phyloP scores from a whole-genome alignment of 2,113 vertebrate genomes.

The Piprites chloris region DNA sequence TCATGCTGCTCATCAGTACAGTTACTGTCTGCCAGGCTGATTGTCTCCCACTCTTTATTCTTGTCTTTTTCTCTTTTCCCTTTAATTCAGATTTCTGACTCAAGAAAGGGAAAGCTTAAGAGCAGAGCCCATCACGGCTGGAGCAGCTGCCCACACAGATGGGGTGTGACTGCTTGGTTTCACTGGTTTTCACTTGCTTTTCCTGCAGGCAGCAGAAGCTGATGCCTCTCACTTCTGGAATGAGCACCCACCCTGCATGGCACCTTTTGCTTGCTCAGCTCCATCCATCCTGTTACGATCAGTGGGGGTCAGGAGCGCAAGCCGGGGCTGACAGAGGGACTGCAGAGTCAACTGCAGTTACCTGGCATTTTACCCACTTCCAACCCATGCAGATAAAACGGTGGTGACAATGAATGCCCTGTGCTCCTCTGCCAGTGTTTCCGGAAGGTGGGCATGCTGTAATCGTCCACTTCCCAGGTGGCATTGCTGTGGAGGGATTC shows the following conservation, averaged over 20 bases:
- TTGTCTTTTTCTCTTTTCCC: neutral
- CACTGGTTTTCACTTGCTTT: neutral
- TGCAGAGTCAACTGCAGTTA: neutral
- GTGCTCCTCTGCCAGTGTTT: fast-evolving
- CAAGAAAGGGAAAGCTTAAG: neutral
- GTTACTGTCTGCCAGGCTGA: neutral
- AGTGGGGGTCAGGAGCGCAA: fast-evolving
- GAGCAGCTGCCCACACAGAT: neutral
- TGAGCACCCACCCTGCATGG: neutral
- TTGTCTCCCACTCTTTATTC: neutral
- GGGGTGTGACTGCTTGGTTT: neutral
- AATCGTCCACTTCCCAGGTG: fast-evolving
- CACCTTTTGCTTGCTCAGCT: neutral
- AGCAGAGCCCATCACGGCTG: fast-evolving
- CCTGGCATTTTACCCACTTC: fast-evolving
- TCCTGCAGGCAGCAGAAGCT: neutral
- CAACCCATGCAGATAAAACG: fast-evolving
- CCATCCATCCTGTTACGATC: fast-evolving
- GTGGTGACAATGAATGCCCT: fast-evolving
- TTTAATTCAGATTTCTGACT: neutral
- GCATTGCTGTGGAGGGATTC: fast-evolving
- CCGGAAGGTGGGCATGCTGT: neutral
- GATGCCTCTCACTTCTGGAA: neutral
- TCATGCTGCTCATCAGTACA: neutral
- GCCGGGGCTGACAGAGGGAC: neutral